Conservation (phyloP, 2,113 vertebrate species). For the Grantiella picta region DNA sequence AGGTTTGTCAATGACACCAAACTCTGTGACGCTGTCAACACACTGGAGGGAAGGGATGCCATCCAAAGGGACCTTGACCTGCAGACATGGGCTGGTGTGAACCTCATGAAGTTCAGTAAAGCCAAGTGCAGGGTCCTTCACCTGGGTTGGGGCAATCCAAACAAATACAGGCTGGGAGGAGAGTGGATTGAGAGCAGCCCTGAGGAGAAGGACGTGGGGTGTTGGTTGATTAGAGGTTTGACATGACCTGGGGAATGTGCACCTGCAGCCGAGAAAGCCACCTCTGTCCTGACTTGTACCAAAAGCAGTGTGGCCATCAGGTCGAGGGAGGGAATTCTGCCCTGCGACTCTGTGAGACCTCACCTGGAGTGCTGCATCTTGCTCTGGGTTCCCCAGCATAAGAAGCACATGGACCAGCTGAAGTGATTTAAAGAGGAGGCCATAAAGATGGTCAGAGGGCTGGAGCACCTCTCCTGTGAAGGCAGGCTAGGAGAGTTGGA, state of each 20-base stretch:
- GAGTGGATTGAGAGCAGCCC: background rate
- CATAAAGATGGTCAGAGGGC: background rate
- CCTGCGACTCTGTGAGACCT: background rate
- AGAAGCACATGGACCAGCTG: background rate
- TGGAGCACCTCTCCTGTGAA: background rate
- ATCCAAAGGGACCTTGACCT: background rate
- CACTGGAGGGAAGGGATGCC: background rate
- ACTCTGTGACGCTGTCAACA: background rate
- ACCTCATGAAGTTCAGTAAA: background rate
- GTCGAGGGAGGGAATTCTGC: background rate
- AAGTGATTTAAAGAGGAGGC: background rate
- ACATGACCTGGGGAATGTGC: background rate
- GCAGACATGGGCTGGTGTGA: background rate
- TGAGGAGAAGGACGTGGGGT: background rate
- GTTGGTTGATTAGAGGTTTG: background rate
- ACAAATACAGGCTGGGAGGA: background rate
- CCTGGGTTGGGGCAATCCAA: background rate
- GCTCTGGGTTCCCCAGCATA: background rate
- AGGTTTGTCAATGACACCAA: background rate
- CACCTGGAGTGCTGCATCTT: background rate
- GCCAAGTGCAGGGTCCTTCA: background rate
- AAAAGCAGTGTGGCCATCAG: background rate
- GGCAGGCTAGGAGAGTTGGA: background rate
- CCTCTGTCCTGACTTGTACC: background rate
- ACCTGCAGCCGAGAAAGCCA: background rate